Conservation (phyloP, 2,888 invertebrate genomes). For the Philonicus albiceps region DNA sequence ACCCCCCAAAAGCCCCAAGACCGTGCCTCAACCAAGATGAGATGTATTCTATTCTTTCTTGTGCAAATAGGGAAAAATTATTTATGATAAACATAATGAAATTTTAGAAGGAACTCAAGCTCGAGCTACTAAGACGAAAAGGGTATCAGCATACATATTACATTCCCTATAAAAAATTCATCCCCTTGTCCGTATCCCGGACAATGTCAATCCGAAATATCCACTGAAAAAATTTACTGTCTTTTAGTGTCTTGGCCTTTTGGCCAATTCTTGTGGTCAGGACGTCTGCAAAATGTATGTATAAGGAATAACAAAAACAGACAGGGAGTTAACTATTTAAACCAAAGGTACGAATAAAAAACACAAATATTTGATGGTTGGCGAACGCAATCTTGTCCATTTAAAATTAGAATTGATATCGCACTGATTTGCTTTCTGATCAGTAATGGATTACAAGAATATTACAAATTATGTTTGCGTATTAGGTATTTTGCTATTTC, state of each 20-base stretch:
- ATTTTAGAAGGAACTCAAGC: conserved; percentile 10
- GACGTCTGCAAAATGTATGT: neutral
- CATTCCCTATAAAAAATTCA: conserved; percentile 10
- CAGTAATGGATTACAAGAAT: too few species aligned
- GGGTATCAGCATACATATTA: conserved; percentile 17
- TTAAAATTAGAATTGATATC: neutral
- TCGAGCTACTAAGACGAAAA: conserved; percentile 1
- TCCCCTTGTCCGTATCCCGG: neutral
- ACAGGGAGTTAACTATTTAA: neutral
- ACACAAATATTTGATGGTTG: neutral
- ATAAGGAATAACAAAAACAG: neutral
- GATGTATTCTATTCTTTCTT: conserved; percentile 24
- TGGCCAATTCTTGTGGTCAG: neutral
- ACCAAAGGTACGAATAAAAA: neutral
- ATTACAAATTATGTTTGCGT: too few species aligned
- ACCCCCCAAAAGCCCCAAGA: neutral
- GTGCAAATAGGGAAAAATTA: conserved; percentile 32
- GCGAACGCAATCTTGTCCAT: neutral
- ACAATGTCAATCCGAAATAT: neutral
- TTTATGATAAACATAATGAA: conserved; percentile 38
- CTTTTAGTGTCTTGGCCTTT: neutral
- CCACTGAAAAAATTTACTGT: neutral
- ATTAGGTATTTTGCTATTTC: too few species aligned
- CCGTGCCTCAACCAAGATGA: neutral
- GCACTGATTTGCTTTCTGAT: neutral